Evolutionary conservation across 2,888 invertebrate genomes (phyloP), one percentile per base, ranked within the genome.

Genomic region (Drosophila siamana): DNA sequence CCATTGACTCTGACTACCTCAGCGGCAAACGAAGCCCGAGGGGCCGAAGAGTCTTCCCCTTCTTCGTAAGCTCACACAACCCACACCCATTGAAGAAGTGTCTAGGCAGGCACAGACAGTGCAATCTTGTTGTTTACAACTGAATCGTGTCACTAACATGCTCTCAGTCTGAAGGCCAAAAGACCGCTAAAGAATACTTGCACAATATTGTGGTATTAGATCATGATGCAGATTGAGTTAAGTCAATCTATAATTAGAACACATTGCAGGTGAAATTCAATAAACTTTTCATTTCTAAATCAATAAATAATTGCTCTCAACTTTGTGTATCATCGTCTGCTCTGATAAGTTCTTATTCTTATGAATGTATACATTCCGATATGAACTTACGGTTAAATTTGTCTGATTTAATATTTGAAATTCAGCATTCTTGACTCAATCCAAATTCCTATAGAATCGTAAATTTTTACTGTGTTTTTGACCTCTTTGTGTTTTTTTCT

Each of bases 1-100:
- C 38, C 57, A 54, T 44, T 54, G 54, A 74, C 72, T 69, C 50
- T 50, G 67, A 62, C 50, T 74, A 48, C 43, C 55, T 64, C 52
- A 62, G 44, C 36, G 46, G 15, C 36, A 7, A 38, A 3, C 36
- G 6, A 6, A 38, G 36, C 2, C 15, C 2, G 36, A 36, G n/a
- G 11, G 19, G 11, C 19, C n/a, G 24, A 11, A 5, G 3, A 24
- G 4, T 4, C 24, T 9, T 19, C 15, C 2, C 4, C 41, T 16
- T 5, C n/a, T 19, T n/a, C 16, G 0, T 19, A 22, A 7, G 22
- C 22, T 38, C 6, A 28, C 26, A 36, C 48, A 48, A 13, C 33
- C 2, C 48, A 22, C 19, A 9, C 9, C 13, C 38, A 38, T 51
- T 51, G 38, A 51, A 38, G 15, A 38, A 22, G 15, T 46, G 33